A percentile compares a stretch with the other conserved stretches of the same genome.
Evolutionary conservation across 2,888 invertebrate species (phyloP).

Genomic region (Dryococelus australis): DNA sequence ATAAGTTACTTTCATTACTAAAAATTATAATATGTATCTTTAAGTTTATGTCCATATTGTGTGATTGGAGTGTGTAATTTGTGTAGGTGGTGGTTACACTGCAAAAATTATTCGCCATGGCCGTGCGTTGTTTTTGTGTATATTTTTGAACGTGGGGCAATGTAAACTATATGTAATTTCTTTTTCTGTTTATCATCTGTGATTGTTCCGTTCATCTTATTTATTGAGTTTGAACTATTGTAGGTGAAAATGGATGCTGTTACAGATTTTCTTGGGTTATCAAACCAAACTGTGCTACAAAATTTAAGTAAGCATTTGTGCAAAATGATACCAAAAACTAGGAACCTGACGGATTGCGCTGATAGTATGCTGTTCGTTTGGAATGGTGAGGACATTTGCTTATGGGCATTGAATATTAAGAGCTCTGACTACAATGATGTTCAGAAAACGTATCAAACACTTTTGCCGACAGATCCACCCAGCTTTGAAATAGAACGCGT

Average conservation of each 20-base stretch:
- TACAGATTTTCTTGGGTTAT: slow-evolving; percentile 43
- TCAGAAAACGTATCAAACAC: slow-evolving; percentile 43
- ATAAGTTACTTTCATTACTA: too few relatives aligned
- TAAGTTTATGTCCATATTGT: too few relatives aligned
- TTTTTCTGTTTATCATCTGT: too few relatives aligned
- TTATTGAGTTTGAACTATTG: too few relatives aligned
- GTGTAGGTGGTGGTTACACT: too few relatives aligned
- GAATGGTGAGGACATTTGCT: slow-evolving; percentile 70
- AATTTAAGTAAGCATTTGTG: slow-evolving; percentile 65
- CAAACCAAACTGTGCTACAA: slow-evolving; percentile 66
- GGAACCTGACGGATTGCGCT: slow-evolving; percentile 69
- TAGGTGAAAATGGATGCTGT: slow-evolving; percentile 36
- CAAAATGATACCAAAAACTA: slow-evolving; percentile 65
- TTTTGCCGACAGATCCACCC: slow-evolving; percentile 5
- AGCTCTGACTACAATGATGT: slow-evolving; percentile 61
- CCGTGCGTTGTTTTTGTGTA: too few relatives aligned
- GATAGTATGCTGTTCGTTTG: slow-evolving; percentile 74
- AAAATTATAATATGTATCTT: too few relatives aligned
- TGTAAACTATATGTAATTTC: too few relatives aligned
- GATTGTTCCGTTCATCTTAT: too few relatives aligned
- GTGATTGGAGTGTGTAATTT: too few relatives aligned
- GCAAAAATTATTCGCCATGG: too few relatives aligned
- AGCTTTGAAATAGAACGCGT: slow-evolving; percentile 4
- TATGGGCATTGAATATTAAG: slow-evolving; percentile 67
- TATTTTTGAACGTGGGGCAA: too few relatives aligned